Base-by-base conservation (phyloP, 2,888 invertebrate species). In the Cataglyphis albicans region DNA sequence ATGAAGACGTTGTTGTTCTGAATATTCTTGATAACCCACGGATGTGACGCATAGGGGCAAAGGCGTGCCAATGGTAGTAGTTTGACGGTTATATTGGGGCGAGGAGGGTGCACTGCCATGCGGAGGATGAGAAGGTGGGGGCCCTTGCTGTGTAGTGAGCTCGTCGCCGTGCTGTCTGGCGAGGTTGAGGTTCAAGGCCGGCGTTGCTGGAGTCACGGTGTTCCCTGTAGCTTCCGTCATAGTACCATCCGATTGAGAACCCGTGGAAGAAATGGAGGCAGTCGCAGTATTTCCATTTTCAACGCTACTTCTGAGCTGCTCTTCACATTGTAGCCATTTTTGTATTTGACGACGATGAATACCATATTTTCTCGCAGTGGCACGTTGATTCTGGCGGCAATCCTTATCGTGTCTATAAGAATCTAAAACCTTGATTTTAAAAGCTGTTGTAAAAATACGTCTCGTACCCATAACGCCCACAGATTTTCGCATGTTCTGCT, bases 331-430 rank as follows among this genome's bases (percentile, higher is more conserved):
- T 88, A 98, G 95, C 98, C 98, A 98, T 96, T 98, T 98, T 95
- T 98, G 98, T 90, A 98, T 98, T 95, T 98, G 98, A 83, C 98
- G 96, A 82, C 98, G 96, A 94, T 98, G 98, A 88, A 98, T 98
- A 83, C 98, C 97, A 95, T 98, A 98, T 95, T 98, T 98, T 92
- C 98, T 96, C 84, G 98, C 98, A 25, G 98, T 98, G 3, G 98
- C 98, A 75, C 98, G 96, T 94, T 98, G 98, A 95, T 98, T 98
- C 73, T 98, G 98, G 92, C 98, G 97, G 95, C 98, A 98, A 94
- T 98, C 98, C 63, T 97, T 96, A 94, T 98, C 98, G 91, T 97
- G 96, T 88, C 98, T 96, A 94, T 98, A 98, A 64, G 98, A 98
- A 94, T 98, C 98, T 88, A 98, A 96, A 90, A 98, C 98, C 96